These are phyloP conservation scores for Eupithecia exiguata DNA, from an alignment of 2,888 invertebrate genomes.

Conservation along the genomic window DNA sequence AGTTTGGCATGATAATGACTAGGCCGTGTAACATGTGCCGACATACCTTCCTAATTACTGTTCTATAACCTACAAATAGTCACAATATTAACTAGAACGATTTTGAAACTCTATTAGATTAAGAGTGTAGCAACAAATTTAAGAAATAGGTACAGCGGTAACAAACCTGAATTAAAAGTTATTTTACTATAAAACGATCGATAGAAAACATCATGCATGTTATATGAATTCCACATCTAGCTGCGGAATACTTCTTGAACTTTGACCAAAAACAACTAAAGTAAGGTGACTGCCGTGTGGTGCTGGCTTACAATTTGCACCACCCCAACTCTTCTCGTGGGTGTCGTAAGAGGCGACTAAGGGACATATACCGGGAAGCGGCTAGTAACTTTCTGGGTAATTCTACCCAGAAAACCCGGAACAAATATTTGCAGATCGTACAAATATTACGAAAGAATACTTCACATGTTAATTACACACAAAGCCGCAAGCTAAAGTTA, in stretches of 20 bases:
- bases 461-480: neutral
- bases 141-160: neutral
- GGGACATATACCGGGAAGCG: too few species aligned
- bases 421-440: too few species aligned
- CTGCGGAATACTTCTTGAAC: neutral
- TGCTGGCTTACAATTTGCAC: too few species aligned
- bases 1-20: conserved; percentile 28
- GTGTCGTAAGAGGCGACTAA: too few species aligned
- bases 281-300: too few species aligned
- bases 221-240: neutral
- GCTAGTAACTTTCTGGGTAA: too few species aligned
- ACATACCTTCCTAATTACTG: neutral
- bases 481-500: neutral
- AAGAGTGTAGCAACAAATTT: conserved; percentile 18
- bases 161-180: neutral
- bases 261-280: neutral
- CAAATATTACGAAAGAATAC: too few species aligned
- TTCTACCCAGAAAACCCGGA: too few species aligned
- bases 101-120: conserved; percentile 36
- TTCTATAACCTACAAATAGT: conserved; percentile 28
- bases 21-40: conserved; percentile 25
- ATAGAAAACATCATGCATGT: neutral
- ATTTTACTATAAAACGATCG: neutral
- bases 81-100: conserved; percentile 32
- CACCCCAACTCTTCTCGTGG: too few species aligned